These are phyloP conservation scores for Coelopa pilipes DNA, from an alignment of 2,888 invertebrate species.

Conservation along the genomic window DNA sequence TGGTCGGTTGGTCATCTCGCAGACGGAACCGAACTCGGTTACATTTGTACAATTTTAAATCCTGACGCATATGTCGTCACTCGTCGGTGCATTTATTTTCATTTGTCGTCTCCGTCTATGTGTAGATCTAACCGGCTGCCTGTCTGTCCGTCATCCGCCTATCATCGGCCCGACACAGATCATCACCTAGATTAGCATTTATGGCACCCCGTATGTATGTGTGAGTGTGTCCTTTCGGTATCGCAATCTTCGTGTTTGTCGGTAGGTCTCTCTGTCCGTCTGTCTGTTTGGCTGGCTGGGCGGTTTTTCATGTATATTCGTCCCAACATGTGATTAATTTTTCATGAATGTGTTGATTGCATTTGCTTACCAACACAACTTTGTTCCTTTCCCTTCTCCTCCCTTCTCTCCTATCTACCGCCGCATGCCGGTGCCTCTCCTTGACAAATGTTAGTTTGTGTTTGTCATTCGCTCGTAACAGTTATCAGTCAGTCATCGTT, in stretches of 20 bases:
- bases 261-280: constrained; percentile 4
- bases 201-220: constrained; percentile 6
- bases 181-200: constrained; percentile 19
- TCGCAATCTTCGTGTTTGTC: background rate
- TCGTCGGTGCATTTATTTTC: background rate
- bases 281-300: constrained; percentile 34
- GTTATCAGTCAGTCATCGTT: constrained; percentile 10
- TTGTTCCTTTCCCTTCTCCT: too few species aligned
- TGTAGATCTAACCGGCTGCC: constrained; percentile 1
- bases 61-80: background rate
- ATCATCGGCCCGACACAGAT: background rate
- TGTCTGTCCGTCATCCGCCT: background rate
- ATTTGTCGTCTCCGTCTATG: too few species aligned
- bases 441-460: constrained; percentile 16
- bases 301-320: too few species aligned
- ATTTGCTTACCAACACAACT: constrained; percentile 36
- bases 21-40: background rate
- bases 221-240: background rate
- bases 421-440: background rate
- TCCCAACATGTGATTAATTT: constrained; percentile 45
- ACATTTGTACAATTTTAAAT: constrained; percentile 26
- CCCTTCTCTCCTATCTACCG: too few species aligned
- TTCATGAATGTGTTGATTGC: constrained; percentile 52
- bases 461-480: constrained; percentile 16
- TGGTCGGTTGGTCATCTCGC: too few species aligned